Base-by-base conservation (phyloP, 2,888 invertebrate species). In the Spialia ferax region DNA sequence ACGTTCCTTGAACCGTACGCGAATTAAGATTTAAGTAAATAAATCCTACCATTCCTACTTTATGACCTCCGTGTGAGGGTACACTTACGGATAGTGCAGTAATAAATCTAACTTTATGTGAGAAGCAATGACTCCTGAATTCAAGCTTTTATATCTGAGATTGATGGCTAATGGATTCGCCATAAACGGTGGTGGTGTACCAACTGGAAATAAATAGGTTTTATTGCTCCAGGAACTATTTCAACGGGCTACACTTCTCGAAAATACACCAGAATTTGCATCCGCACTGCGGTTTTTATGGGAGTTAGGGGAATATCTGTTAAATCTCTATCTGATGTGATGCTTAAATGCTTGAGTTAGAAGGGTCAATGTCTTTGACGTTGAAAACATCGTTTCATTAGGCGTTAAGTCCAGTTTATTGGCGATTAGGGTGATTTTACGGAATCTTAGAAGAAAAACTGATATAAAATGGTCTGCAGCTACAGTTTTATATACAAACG, bases 61-160 rank as follows among this genome's bases (percentile, higher is more conserved):
- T 57, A 65, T 50, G 48, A 50, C 20, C 18, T 59, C 8, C 8
- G 18, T 15, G 15, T 18, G 22, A 42, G 48, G 35, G 70, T 72
- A 75, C 73, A 77, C 23, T 26, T 23, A 54, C 13, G n/a, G 18
- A 22, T 55, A 76, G 78, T 72, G 70, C 72, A 48, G 75, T 71
- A 70, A 84, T 86, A 86, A 87, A 87, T 86, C 81, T 50, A 63
- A 57, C 75, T 86, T 86, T 85, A 86, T 83, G 79, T 73, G 72
- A 73, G 65, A 70, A 71, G 70, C 56, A 57, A 74, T 72, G 79
- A 79, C 84, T 85, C 75, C 83, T 82, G 83, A 76, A 81, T 83
- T 78, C 75, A 77, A 68, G 73, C 76, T 77, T 82, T 83, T 79
- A 79, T 78, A 76, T 69, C 32, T 23, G 54, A 63, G 60, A 70